Conservation (phyloP, 2,888 invertebrate species). For the Anorthoa munda region DNA sequence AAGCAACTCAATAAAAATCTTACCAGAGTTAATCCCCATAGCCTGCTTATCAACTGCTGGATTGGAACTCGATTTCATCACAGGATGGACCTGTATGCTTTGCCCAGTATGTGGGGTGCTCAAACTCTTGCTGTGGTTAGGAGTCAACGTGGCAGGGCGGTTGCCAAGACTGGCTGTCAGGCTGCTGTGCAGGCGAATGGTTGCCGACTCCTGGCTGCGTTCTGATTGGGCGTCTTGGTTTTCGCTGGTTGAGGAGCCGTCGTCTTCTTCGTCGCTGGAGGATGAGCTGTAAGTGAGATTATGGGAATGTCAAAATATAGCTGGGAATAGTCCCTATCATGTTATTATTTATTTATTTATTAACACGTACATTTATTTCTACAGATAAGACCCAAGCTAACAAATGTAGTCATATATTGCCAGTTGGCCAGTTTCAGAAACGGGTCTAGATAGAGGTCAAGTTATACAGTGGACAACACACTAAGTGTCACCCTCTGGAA, state of each 20-base stretch:
- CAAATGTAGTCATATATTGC: too few species aligned
- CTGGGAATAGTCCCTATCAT: too few species aligned
- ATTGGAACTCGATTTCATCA: conserved; percentile 89
- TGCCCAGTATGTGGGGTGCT: conserved; percentile 87
- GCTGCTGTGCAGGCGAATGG: conserved; percentile 74
- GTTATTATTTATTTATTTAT: too few species aligned
- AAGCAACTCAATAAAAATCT: conserved; percentile 36
- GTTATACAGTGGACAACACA: too few species aligned
- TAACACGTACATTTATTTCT: too few species aligned
- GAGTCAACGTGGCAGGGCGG: conserved; percentile 77
- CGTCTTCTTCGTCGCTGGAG: conserved; percentile 93
- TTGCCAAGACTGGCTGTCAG: conserved; percentile 73
- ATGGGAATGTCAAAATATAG: background rate
- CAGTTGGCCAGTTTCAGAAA: too few species aligned
- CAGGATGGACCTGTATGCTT: conserved; percentile 85
- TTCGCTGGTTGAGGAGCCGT: conserved; percentile 88
- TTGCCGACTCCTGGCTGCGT: conserved; percentile 83
- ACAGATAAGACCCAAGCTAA: too few species aligned
- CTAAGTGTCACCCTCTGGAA: too few species aligned
- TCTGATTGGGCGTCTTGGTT: conserved; percentile 86
- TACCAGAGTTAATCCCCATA: conserved; percentile 88
- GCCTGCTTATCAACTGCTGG: conserved; percentile 89
- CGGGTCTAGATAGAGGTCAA: too few species aligned
- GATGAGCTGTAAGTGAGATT: conserved; percentile 91
- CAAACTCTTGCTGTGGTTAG: conserved; percentile 86